phyloP scores from a whole-genome alignment of 2,113 vertebrate genomes.

The Balaenoptera acutorostrata region DNA sequence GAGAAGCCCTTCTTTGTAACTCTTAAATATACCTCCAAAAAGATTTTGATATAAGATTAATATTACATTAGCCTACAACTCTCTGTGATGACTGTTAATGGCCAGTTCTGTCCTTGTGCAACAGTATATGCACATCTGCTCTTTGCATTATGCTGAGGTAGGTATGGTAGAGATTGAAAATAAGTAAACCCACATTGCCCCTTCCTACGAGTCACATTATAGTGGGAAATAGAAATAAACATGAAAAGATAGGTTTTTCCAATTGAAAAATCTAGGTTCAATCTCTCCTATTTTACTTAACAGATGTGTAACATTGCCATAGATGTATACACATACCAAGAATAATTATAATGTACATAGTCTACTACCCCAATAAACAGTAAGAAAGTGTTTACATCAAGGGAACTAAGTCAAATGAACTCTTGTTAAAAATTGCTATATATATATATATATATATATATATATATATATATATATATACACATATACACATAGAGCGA shows the following conservation, averaged over 20 bases:
- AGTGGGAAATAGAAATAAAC: background rate
- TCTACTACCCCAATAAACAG: background rate
- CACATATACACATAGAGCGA: background rate
- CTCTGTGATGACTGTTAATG: background rate
- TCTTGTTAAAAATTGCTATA: background rate
- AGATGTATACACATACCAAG: background rate
- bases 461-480: no score
- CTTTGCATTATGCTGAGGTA: background rate
- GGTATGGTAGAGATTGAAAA: background rate
- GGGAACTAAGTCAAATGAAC: background rate
- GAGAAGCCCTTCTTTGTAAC: background rate
- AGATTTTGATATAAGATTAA: background rate
- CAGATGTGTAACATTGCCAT: background rate
- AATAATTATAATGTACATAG: background rate
- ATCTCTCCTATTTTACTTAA: background rate
- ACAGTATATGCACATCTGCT: background rate
- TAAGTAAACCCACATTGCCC: background rate
- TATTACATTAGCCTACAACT: background rate
- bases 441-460: no score
- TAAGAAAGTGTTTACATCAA: background rate
- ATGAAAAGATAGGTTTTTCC: background rate
- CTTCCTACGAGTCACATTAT: background rate
- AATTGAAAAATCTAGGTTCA: background rate
- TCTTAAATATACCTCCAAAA: background rate
- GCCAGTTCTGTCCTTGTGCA: background rate